Percentiles rank a stretch among this genome's conserved stretches.
These are phyloP conservation scores for Muscicapa striata DNA, from an alignment of 2,797 vertebrate genomes.

Conservation along the genomic window DNA sequence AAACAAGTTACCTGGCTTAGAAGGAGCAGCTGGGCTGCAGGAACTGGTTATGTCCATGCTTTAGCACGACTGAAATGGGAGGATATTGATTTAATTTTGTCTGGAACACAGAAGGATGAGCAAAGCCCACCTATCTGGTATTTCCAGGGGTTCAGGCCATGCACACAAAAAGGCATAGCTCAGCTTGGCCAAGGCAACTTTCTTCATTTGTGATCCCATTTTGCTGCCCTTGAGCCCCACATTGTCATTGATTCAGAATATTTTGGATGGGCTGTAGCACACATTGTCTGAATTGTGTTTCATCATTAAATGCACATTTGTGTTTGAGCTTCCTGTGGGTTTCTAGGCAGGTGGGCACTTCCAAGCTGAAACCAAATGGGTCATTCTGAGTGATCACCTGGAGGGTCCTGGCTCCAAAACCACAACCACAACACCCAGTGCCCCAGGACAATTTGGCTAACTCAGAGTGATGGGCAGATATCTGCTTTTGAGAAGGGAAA, in stretches of 20 bases:
- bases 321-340: background rate
- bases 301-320: background rate
- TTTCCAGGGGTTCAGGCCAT: background rate
- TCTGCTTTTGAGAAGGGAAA: background rate
- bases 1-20: background rate
- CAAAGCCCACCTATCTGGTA: background rate
- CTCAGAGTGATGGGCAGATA: background rate
- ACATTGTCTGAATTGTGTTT: background rate
- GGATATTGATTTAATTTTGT: background rate
- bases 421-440: rapidly evolving
- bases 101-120: background rate
- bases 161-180: background rate
- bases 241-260: background rate
- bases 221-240: background rate
- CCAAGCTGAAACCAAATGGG: background rate
- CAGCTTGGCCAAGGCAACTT: rapidly evolving
- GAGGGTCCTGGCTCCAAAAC: background rate
- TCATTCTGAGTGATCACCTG: background rate
- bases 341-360: background rate
- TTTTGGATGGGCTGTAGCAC: background rate
- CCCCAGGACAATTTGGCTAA: background rate
- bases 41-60: background rate
- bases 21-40: background rate
- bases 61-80: background rate
- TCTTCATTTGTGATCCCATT: background rate